A percentile compares a stretch with the other conserved stretches of the same genome.
Evolutionary conservation across 2,888 invertebrate species (phyloP).

Genomic region (Himalopsyche japonica): DNA sequence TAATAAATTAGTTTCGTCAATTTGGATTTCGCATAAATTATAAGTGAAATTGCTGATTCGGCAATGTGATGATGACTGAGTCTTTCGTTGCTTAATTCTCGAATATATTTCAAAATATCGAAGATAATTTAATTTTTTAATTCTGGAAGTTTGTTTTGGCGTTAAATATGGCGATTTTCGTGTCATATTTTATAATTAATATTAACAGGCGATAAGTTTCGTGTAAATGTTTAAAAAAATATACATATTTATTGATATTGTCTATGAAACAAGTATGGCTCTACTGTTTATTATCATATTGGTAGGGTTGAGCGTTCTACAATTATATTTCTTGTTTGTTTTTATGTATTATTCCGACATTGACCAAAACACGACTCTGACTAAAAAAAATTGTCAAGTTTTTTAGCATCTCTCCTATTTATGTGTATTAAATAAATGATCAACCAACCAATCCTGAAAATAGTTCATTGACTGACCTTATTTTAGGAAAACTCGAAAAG

Average conservation of each 20-base stretch:
- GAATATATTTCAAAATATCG: background rate
- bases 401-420: too few species aligned
- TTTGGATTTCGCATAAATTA: background rate
- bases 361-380: too few species aligned
- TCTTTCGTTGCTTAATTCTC: background rate
- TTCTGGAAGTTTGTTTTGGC: background rate
- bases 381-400: too few species aligned
- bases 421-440: too few species aligned
- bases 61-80: background rate
- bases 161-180: background rate
- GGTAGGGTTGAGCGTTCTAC: background rate
- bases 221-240: background rate
- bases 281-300: background rate
- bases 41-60: background rate
- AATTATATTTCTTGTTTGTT: too few species aligned
- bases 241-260: background rate
- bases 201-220: background rate
- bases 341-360: too few species aligned
- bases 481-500: too few species aligned
- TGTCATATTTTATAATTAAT: background rate
- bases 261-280: background rate
- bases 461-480: too few species aligned
- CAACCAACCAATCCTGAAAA: too few species aligned
- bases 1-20: background rate
- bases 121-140: background rate